Evolutionary conservation across 1,140 invertebrate genomes (phyloP), one percentile per base, ranked within the genome.

Genomic region (Hylaeus volcanicus): DNA sequence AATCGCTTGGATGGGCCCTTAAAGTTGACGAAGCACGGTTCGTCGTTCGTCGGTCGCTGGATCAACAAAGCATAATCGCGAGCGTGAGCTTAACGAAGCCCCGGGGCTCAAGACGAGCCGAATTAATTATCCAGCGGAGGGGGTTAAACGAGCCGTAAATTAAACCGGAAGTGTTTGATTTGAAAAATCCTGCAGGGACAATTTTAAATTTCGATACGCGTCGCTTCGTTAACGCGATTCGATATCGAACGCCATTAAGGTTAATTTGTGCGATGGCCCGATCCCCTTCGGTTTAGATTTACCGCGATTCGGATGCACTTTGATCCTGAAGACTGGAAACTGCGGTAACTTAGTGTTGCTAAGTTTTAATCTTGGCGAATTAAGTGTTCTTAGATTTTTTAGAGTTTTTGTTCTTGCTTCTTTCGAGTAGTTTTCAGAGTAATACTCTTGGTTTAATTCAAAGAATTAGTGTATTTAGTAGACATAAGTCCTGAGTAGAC

Each of bases 41-140:
- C 55, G n/a, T 70, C 43, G 74, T 61, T 77, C 55, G n/a, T 70
- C 43, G 65, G 74, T 77, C 65, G 41, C 66, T 60, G 65, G 56
- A 77, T 77, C 74, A 60, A 70, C 65, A 43, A 51, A 41, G 26
- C 69, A 14, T 55, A 55, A 71, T 56, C 69, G 51, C 37, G 66
- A 60, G 66, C 74, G 55, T 70, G 66, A 61, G 74, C 55, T 70
- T 70, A 77, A 72, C 75, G 58, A 78, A 78, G 66, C 69, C 68
- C 48, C 45, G 37, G n/a, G 68, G 68, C 75, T 78, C 71, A 78
- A 78, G 75, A 53, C 68, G 56, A 37, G 5, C 66, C 26, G 75
- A 51, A 77, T 77, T 71, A 77, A 77, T 48, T 55, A 77, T 63
- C 56, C 5, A 8, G 4, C 66, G 45, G 11, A 4, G 43, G 4